phyloP scores from a whole-genome alignment of 2,888 invertebrate species.

The Cyclophora albipunctata region DNA sequence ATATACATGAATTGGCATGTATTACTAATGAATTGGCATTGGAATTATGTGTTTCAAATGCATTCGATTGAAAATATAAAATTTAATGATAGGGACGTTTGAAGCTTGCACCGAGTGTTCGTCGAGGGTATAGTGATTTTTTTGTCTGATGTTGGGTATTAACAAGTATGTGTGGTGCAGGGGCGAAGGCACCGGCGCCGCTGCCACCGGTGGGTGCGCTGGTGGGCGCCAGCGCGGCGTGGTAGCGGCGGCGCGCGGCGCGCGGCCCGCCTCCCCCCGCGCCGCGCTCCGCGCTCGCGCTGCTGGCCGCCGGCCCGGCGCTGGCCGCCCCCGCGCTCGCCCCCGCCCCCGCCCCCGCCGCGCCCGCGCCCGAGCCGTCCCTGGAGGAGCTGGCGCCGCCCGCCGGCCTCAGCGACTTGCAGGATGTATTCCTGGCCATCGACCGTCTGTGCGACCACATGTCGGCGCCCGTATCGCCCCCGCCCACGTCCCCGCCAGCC shows the following conservation, averaged over 20 bases:
- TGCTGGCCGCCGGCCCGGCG: slow-evolving; percentile 8
- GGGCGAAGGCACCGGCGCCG: slow-evolving; percentile 77
- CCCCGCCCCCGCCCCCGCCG: slow-evolving; percentile 7
- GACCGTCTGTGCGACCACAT: slow-evolving; percentile 66
- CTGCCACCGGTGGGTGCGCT: slow-evolving; percentile 76
- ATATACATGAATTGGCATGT: no score
- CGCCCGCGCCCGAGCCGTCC: slow-evolving; percentile 7
- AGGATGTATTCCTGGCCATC: slow-evolving; percentile 69
- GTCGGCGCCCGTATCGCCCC: slow-evolving; percentile 40
- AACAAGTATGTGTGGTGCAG: slow-evolving; percentile 25
- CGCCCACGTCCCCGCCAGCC: slow-evolving; percentile 10
- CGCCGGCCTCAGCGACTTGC: slow-evolving; percentile 54
- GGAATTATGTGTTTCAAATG: no score
- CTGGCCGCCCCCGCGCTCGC: slow-evolving; percentile 5
- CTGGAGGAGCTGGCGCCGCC: slow-evolving; percentile 45
- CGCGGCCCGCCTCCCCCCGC: slow-evolving; percentile 23
- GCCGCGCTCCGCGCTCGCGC: slow-evolving; percentile 9
- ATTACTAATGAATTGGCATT: no score
- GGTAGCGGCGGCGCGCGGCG: slow-evolving; percentile 70
- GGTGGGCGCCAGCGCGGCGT: slow-evolving; percentile 65
- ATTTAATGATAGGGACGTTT: no score
- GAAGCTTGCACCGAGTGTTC: no score
- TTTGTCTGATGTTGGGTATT: not conserved
- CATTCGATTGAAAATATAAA: no score
- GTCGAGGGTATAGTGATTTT: no score